Conservation (phyloP, 2,797 vertebrate genomes). For the Chaetophractus vellerosus region DNA sequence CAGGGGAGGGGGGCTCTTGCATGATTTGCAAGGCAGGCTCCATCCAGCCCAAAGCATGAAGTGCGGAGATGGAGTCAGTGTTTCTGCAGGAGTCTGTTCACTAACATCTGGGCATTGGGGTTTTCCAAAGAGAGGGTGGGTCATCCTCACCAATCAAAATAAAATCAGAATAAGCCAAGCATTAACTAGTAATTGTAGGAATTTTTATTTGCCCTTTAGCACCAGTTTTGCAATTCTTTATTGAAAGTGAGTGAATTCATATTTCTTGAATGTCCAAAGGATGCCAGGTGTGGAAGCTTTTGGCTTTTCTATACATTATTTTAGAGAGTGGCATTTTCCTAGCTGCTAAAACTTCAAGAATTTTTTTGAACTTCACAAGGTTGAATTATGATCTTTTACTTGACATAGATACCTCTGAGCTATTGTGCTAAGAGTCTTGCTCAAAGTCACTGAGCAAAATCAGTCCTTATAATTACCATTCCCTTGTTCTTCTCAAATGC, state of each 20-base stretch:
- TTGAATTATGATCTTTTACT: slow-evolving; percentile 19
- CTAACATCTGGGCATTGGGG: not conserved
- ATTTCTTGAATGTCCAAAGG: not conserved
- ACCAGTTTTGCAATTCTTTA: not conserved
- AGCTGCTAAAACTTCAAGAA: not conserved
- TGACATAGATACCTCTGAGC: not conserved
- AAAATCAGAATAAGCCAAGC: not conserved
- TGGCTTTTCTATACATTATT: not conserved
- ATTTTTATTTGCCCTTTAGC: not conserved
- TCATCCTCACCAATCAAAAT: not conserved
- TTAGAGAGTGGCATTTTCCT: not conserved
- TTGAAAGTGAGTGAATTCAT: not conserved
- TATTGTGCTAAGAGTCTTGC: not conserved
- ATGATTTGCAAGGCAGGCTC: not conserved
- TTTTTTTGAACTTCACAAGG: slow-evolving; percentile 23
- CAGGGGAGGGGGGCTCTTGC: not conserved
- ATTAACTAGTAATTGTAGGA: not conserved
- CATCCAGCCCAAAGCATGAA: not conserved
- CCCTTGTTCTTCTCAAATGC: not conserved
- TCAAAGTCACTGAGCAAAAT: slow-evolving; percentile 17
- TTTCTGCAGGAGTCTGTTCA: not conserved
- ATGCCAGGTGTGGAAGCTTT: not conserved
- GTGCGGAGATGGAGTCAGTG: not conserved
- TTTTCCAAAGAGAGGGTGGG: not conserved
- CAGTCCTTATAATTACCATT: not conserved